phyloP scores from a whole-genome alignment of 2,797 vertebrate genomes.

The Phylloscopus collybita region DNA sequence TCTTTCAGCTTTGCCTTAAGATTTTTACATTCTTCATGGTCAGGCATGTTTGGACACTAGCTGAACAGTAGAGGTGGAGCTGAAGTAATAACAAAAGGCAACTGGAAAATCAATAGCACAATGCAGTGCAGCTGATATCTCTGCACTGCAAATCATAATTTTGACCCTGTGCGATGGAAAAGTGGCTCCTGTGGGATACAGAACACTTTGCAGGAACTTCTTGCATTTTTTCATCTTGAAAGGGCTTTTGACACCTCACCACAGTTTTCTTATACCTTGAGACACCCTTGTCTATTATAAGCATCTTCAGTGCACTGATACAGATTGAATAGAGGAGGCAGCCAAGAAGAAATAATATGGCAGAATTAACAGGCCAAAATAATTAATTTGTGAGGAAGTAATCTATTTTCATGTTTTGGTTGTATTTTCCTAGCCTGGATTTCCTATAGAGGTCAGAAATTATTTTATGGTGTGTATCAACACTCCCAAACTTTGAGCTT shows the following conservation, averaged over 20 bases:
- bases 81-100: not conserved
- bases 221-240: not conserved
- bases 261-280: not conserved
- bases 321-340: not conserved
- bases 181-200: not conserved
- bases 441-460: not conserved
- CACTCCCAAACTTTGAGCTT: not conserved
- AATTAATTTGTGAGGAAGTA: not conserved
- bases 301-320: not conserved
- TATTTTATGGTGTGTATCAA: not conserved
- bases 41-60: not conserved
- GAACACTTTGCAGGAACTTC: not conserved
- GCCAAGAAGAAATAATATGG: not conserved
- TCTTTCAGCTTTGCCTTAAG: not conserved
- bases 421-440: not conserved
- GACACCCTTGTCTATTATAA: fast-evolving
- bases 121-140: not conserved
- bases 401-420: not conserved
- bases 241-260: not conserved
- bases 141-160: not conserved
- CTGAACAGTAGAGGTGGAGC: not conserved
- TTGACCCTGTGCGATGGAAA: not conserved
- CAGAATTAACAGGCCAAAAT: not conserved
- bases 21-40: not conserved
- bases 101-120: not conserved